These are phyloP conservation scores for Drosophila rellima DNA, from an alignment of 2,888 invertebrate genomes.

Conservation along the genomic window DNA sequence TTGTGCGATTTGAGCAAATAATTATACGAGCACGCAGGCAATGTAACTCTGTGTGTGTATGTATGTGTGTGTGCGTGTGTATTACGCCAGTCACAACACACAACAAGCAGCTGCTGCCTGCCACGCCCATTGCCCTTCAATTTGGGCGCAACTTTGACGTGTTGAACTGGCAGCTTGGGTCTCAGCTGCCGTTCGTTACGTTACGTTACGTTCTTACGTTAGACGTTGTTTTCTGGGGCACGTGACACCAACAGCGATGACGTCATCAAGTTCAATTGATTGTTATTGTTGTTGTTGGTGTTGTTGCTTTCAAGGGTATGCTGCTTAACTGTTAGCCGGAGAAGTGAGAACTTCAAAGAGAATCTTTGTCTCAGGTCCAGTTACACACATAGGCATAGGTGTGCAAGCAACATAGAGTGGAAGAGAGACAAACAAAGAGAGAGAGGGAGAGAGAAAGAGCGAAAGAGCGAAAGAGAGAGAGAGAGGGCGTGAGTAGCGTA, in stretches of 20 bases:
- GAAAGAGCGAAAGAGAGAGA: not conserved
- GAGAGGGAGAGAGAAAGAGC: not conserved
- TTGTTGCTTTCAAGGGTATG: conserved; percentile 19
- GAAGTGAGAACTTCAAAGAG: conserved; percentile 32
- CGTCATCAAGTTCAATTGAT: conserved; percentile 43
- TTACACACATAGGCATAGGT: conserved; percentile 42
- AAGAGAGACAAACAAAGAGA: not conserved
- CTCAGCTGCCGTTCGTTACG: conserved; percentile 13
- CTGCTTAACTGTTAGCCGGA: conserved; percentile 35
- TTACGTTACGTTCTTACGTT: conserved; percentile 7
- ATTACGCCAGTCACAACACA: conserved; percentile 34
- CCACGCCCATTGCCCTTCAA: conserved; percentile 47
- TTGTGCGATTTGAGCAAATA: conserved; percentile 72
- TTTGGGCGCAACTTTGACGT: conserved; percentile 42
- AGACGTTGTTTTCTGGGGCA: conserved; percentile 25
- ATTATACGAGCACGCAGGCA: conserved; percentile 43
- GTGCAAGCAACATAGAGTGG: not conserved
- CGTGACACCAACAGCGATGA: conserved; percentile 35
- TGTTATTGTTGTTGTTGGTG: conserved; percentile 19
- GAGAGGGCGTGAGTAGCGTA: not conserved
- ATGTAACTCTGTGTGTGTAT: conserved; percentile 1
- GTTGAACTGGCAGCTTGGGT: conserved; percentile 35
- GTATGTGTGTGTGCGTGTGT: conserved; percentile 24
- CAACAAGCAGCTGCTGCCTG: conserved; percentile 29
- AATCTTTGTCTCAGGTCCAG: conserved; percentile 27